Percentiles rank a stretch among this genome's conserved stretches.
phyloP scores from a whole-genome alignment of 2,888 invertebrate genomes.

The Eilema caniola region DNA sequence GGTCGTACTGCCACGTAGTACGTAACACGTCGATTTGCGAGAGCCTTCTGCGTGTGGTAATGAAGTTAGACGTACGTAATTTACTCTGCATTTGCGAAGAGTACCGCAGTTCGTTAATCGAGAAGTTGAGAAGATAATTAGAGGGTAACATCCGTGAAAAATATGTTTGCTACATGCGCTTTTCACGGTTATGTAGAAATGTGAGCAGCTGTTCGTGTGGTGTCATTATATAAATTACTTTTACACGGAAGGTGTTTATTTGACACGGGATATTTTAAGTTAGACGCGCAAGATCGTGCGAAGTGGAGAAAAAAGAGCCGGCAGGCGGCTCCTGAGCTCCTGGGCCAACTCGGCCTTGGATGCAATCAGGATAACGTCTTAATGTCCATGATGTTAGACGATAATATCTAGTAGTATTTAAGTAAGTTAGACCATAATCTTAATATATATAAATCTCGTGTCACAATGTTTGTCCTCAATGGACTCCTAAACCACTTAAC shows the following conservation, averaged over 20 bases:
- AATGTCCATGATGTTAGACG: no score
- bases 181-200: conserved; percentile 13
- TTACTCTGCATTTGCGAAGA: conserved; percentile 46
- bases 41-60: conserved; percentile 50
- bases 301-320: no score
- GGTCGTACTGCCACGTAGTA: conserved; percentile 19
- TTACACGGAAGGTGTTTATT: neutral
- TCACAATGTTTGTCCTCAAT: no score
- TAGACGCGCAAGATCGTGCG: no score
- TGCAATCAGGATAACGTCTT: no score
- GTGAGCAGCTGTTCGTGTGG: neutral
- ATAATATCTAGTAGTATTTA: no score
- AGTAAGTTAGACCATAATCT: no score
- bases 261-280: neutral
- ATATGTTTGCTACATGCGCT: conserved; percentile 15
- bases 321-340: no score
- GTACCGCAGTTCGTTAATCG: conserved; percentile 58
- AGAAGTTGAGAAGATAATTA: conserved; percentile 70
- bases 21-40: conserved; percentile 30
- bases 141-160: conserved; percentile 49
- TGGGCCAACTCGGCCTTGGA: no score
- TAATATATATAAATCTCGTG: no score
- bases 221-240: neutral
- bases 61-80: conserved; percentile 66
- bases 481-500: no score